These are phyloP conservation scores for Drosophila lutescens DNA, from an alignment of 2,888 invertebrate species.

Conservation along the genomic window DNA sequence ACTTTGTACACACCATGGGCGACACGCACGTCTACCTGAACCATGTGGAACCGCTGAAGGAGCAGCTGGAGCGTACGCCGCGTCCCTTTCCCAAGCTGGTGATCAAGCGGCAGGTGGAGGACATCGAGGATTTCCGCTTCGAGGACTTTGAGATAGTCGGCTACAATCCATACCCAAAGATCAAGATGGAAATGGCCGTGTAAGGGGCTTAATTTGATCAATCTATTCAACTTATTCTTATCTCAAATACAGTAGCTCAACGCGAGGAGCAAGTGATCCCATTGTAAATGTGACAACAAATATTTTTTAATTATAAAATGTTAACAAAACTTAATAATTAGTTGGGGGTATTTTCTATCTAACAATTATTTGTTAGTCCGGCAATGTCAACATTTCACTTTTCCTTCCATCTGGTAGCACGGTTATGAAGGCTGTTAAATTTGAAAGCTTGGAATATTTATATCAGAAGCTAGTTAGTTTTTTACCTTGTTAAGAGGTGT, in stretches of 20 bases:
- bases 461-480: too few relatives aligned
- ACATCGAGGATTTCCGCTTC: slow-evolving; percentile 93
- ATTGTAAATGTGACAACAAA: too few relatives aligned
- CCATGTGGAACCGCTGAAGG: slow-evolving; percentile 92
- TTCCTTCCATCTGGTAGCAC: too few relatives aligned
- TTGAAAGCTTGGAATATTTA: too few relatives aligned
- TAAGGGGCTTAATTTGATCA: slow-evolving; percentile 28
- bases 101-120: slow-evolving; percentile 89
- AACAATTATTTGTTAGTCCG: not conserved
- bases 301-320: too few relatives aligned
- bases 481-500: too few relatives aligned
- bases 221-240: not conserved
- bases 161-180: slow-evolving; percentile 95
- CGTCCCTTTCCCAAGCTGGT: slow-evolving; percentile 92
- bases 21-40: slow-evolving; percentile 98
- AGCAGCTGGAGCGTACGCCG: slow-evolving; percentile 92
- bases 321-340: too few relatives aligned
- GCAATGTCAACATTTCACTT: not conserved
- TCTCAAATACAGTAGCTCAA: too few relatives aligned
- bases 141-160: slow-evolving; percentile 94
- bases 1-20: slow-evolving; percentile 97
- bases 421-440: too few relatives aligned
- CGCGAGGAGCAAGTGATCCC: too few relatives aligned
- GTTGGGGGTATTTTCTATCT: too few relatives aligned
- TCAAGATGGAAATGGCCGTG: slow-evolving; percentile 92